A percentile compares a stretch with the other conserved stretches of the same genome.
These are phyloP conservation scores for Chaitophorus viminalis DNA, from an alignment of 2,888 invertebrate genomes.

Conservation along the genomic window DNA sequence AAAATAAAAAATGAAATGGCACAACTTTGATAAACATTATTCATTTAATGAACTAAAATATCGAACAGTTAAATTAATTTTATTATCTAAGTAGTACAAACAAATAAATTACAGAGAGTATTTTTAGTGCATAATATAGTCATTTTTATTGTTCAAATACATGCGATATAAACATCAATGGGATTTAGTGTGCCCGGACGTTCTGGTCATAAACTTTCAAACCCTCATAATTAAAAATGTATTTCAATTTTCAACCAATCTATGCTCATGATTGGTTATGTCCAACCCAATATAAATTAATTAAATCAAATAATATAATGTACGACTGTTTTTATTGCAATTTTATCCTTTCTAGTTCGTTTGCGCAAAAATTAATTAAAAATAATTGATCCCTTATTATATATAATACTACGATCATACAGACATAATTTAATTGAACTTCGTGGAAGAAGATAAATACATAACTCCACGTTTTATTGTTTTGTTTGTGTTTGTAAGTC, in stretches of 20 bases:
- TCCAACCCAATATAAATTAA: slow-evolving; percentile 4
- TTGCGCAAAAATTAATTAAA: slow-evolving; percentile 2
- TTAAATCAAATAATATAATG: slow-evolving; percentile 36
- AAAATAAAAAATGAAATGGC: slow-evolving; percentile 10
- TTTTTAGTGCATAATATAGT: slow-evolving; percentile 47
- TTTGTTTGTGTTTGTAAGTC: no score
- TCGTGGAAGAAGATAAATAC: no score
- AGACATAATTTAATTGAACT: slow-evolving; percentile 12
- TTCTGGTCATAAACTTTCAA: slow-evolving; percentile 47
- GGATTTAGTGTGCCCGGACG: slow-evolving; percentile 48
- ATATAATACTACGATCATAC: background rate
- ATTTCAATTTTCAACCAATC: slow-evolving; percentile 47
- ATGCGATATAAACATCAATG: slow-evolving; percentile 52
- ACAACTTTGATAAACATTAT: slow-evolving; percentile 16
- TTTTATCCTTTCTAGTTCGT: slow-evolving; percentile 6
- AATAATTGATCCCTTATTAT: background rate
- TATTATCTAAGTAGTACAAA: slow-evolving; percentile 49
- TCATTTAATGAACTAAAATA: slow-evolving; percentile 50
- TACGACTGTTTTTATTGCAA: background rate
- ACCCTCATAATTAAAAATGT: slow-evolving; percentile 55
- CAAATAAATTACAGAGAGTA: slow-evolving; percentile 46
- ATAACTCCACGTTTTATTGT: no score
- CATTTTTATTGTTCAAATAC: slow-evolving; percentile 57
- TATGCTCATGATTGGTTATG: slow-evolving; percentile 20
- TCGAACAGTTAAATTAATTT: slow-evolving; percentile 48